phyloP scores from a whole-genome alignment of 2,113 vertebrate species.

The Planiliza haematocheilus region DNA sequence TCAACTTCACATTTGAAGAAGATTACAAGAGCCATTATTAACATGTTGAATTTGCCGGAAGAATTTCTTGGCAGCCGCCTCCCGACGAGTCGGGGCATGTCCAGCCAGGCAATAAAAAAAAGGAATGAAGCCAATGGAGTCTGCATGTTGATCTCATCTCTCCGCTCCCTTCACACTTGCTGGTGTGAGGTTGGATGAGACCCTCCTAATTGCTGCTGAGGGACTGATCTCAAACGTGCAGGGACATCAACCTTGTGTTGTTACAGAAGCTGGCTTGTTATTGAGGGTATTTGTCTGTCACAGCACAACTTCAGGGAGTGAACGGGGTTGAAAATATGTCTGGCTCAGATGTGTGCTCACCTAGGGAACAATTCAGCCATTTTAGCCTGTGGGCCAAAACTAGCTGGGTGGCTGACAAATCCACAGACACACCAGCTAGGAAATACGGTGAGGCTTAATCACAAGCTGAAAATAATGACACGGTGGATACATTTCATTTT shows the following conservation, averaged over 20 bases:
- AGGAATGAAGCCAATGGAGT: slow-evolving; percentile 26
- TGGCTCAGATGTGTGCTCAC: slow-evolving; percentile 27
- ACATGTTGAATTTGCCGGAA: slow-evolving; percentile 20
- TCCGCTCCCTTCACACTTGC: slow-evolving; percentile 23
- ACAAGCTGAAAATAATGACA: slow-evolving; percentile 20
- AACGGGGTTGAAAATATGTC: slow-evolving; percentile 23
- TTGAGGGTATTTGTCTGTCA: slow-evolving; percentile 40
- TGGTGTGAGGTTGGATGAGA: slow-evolving; percentile 18
- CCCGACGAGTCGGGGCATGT: slow-evolving; percentile 16
- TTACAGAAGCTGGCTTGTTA: slow-evolving; percentile 35
- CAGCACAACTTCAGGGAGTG: slow-evolving; percentile 4
- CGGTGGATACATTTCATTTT: slow-evolving; percentile 45
- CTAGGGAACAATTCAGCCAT: slow-evolving; percentile 30
- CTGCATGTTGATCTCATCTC: slow-evolving; percentile 22
- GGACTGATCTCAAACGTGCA: slow-evolving; percentile 22
- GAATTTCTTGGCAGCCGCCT: slow-evolving; percentile 22
- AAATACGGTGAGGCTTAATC: slow-evolving; percentile 56
- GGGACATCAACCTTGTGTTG: slow-evolving; percentile 1
- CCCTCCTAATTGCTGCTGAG: slow-evolving; percentile 29
- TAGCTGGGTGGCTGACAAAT: slow-evolving; percentile 56
- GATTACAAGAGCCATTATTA: slow-evolving; percentile 9
- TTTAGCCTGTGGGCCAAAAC: slow-evolving; percentile 41
- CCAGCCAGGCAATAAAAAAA: slow-evolving; percentile 14
- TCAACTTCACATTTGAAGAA: slow-evolving; percentile 20
- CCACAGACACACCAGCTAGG: slow-evolving; percentile 49